These are phyloP conservation scores for Eriocheir sinensis DNA, from an alignment of 1,140 invertebrate species.

Conservation along the genomic window DNA sequence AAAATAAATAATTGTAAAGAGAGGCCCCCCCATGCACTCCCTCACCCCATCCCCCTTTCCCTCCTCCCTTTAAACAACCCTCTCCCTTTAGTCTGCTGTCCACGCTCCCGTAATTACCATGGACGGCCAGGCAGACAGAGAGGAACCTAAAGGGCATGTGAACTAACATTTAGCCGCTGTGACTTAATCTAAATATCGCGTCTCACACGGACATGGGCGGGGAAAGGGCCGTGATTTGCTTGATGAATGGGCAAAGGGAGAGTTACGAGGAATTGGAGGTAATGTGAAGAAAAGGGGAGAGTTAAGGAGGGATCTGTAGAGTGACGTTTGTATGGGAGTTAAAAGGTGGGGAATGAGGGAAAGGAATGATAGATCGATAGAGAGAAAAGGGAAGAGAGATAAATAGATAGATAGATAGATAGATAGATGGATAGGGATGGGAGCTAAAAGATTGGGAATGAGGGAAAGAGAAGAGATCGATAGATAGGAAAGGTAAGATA, in stretches of 20 bases:
- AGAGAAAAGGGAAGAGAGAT: not conserved
- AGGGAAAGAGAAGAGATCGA: too few species aligned
- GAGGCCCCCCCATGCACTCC: too few species aligned
- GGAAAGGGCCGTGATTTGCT: not conserved
- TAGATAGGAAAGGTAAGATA: not conserved
- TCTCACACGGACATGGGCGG: not conserved
- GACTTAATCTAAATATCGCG: slow-evolving; percentile 31
- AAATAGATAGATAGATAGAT: not conserved
- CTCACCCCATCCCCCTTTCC: too few species aligned
- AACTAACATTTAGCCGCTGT: slow-evolving; percentile 41
- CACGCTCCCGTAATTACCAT: not conserved
- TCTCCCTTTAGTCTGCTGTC: not conserved
- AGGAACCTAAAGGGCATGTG: slow-evolving; percentile 47
- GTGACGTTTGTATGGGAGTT: too few species aligned
- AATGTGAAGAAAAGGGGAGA: not conserved
- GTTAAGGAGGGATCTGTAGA: not conserved
- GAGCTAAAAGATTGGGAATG: too few species aligned
- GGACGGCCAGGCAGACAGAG: not conserved
- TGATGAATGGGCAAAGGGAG: too few species aligned
- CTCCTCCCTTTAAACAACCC: too few species aligned
- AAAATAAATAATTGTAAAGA: slow-evolving; percentile 27
- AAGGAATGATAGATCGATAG: not conserved
- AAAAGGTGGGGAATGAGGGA: too few species aligned
- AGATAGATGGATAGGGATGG: not conserved
- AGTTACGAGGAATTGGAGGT: too few species aligned